Evolutionary conservation across 2,888 invertebrate genomes (phyloP), one percentile per base, ranked within the genome.

Genomic region (Amphipyra berbera): DNA sequence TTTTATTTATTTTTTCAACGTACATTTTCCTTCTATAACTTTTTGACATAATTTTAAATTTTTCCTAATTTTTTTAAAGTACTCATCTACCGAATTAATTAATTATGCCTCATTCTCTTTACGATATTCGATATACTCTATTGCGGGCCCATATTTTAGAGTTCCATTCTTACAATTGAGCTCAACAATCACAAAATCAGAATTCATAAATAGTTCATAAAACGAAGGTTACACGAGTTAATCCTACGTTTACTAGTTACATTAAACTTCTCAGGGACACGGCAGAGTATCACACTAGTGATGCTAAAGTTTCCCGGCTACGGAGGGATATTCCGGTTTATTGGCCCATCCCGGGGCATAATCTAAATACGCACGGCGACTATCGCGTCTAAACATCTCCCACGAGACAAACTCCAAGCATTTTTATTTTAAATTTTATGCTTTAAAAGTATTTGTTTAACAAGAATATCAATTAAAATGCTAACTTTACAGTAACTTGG

Each of bases 181-280:
- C 21, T 21, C 21, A 21, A 21, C 21, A 21, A 21, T 21, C 21
- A 21, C 21, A 21, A 2, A 21, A 21, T 21, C 21, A 21, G 21
- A 21, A 21, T 21, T 21, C 3, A 21, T 21, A 21, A 21, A 21
- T 21, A 45, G n/a, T n/a, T 27, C 21, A 45, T 45, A 45, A 45
- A 21, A 53, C 12, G 3, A 35, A 52, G n/a, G 40, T 46, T 21
- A 40, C 13, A 21, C 3, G 7, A 46, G 59, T 45, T 50, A 47
- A 49, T 48, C 47, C 37, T 47, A 37, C 15, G 21, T 59, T 48
- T 27, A 47, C 46, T 49, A 15, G 59, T 49, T 58, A 44, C 42
- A 65, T 61, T 48, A 30, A 59, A 70, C 50, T 67, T 71, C 38
- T 53, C 38, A 37, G 27, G 63, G 40, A 41, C 56, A 41, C 14